Conservation (phyloP, 2,797 vertebrate genomes). For the Salmo trutta region DNA sequence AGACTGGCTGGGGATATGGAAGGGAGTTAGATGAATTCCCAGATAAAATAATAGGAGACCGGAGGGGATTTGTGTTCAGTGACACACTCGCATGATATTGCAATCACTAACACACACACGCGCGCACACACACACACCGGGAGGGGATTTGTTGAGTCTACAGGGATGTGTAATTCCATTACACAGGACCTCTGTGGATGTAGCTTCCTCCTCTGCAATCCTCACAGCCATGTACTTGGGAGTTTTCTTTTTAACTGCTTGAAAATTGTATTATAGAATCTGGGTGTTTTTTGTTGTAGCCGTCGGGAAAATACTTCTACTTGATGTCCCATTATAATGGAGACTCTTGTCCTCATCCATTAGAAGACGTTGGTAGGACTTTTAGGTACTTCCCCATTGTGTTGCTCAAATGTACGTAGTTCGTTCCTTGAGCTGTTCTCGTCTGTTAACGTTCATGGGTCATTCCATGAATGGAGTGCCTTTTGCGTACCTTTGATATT, state of each 20-base stretch:
- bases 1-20: background rate
- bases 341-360: background rate
- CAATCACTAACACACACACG: background rate
- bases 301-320: background rate
- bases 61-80: background rate
- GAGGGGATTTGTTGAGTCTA: background rate
- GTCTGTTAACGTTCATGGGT: no score
- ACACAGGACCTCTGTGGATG: background rate
- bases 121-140: no score
- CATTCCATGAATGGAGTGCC: no score
- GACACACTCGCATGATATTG: background rate
- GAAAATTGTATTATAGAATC: background rate
- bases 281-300: background rate
- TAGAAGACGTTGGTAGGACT: background rate
- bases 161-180: background rate
- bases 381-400: background rate
- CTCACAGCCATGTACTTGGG: background rate
- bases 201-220: background rate
- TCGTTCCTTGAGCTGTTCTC: no score
- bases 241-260: background rate
- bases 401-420: no score
- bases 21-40: conserved; percentile 2
- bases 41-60: background rate
- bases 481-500: no score
- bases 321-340: background rate